These are phyloP conservation scores for Asteroscopus sphinx DNA, from an alignment of 2,888 invertebrate species.

Conservation along the genomic window DNA sequence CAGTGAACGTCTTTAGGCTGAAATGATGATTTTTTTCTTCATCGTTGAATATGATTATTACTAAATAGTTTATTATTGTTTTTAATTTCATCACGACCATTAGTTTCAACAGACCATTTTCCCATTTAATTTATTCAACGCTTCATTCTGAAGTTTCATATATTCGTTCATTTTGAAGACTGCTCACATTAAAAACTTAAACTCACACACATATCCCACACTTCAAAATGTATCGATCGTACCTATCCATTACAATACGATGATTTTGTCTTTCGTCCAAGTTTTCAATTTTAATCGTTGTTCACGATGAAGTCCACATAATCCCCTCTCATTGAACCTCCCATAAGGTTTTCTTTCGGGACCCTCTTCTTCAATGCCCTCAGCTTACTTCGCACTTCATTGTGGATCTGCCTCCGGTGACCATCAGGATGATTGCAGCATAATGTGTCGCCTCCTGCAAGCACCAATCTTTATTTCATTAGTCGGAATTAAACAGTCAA, in stretches of 20 bases:
- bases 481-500: constrained; percentile 38
- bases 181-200: neutral
- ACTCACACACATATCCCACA: constrained; percentile 10
- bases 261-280: neutral
- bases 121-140: neutral
- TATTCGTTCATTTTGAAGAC: neutral
- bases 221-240: neutral
- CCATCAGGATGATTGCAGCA: constrained; percentile 75
- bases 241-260: too few relatives aligned
- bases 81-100: too few relatives aligned
- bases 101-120: too few relatives aligned
- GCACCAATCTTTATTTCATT: constrained; percentile 72
- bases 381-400: constrained; percentile 73
- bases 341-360: constrained; percentile 79
- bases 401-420: constrained; percentile 79
- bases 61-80: too few relatives aligned
- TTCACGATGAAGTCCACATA: constrained; percentile 85
- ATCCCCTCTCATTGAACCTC: constrained; percentile 72
- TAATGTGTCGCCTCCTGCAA: constrained; percentile 85
- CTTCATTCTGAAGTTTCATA: neutral
- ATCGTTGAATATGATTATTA: too few relatives aligned
- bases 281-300: constrained; percentile 71
- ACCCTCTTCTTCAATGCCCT: constrained; percentile 70
- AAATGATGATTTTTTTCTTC: too few relatives aligned
- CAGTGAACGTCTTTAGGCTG: too few relatives aligned